phyloP scores from a whole-genome alignment of 2,797 vertebrate genomes.

The Lateolabrax maculatus region DNA sequence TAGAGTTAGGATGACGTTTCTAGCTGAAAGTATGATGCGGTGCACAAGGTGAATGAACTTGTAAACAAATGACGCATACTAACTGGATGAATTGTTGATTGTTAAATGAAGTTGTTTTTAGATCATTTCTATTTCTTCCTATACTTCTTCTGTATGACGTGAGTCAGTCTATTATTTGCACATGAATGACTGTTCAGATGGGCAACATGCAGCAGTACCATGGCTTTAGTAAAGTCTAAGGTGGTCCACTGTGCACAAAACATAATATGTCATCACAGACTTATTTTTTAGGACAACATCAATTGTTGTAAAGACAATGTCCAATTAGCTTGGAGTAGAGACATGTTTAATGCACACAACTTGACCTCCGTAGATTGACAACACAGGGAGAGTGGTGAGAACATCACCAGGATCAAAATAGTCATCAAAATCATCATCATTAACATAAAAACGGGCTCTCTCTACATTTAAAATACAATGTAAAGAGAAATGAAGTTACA shows the following conservation, averaged over 20 bases:
- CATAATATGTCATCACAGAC: conserved; percentile 16
- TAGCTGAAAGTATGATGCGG: neutral
- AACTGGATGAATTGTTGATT: neutral
- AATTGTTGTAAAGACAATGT: conserved; percentile 1
- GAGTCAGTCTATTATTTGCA: conserved; percentile 60
- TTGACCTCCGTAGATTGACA: conserved; percentile 31
- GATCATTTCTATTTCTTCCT: conserved; percentile 21
- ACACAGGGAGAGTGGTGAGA: conserved; percentile 17
- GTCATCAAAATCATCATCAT: conserved; percentile 4
- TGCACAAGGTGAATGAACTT: neutral
- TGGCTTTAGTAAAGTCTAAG: neutral
- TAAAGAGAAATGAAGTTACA: neutral
- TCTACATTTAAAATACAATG: neutral
- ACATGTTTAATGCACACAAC: conserved; percentile 23
- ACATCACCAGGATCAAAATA: conserved; percentile 26
- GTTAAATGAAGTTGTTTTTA: neutral
- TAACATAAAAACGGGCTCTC: conserved; percentile 6
- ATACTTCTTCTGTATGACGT: conserved; percentile 49
- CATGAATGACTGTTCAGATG: conserved; percentile 70
- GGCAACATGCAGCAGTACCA: conserved; percentile 32
- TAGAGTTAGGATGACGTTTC: neutral
- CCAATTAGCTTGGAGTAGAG: conserved; percentile 19
- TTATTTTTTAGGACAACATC: conserved; percentile 16
- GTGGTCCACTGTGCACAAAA: conserved; percentile 2
- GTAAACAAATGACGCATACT: neutral